phyloP scores from a whole-genome alignment of 2,113 vertebrate genomes.

The Pachycephala philippinensis region DNA sequence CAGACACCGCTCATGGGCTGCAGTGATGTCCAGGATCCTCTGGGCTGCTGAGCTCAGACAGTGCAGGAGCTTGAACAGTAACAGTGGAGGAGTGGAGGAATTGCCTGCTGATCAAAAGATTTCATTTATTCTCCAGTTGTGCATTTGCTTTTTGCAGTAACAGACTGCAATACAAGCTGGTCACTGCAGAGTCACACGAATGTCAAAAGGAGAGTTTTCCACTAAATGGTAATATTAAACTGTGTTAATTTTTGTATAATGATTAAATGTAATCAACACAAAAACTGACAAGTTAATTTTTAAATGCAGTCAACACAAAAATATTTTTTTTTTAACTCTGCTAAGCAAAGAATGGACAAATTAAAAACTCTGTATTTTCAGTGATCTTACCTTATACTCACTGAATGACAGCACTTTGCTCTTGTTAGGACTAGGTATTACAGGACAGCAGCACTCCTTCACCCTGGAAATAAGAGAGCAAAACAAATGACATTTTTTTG shows the following conservation, averaged over 20 bases:
- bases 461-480: slow-evolving; percentile 48
- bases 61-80: background rate
- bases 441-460: slow-evolving; percentile 68
- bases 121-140: background rate
- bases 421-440: slow-evolving; percentile 71
- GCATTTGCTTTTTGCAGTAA: background rate
- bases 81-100: background rate
- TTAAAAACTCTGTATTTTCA: background rate
- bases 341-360: background rate
- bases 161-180: background rate
- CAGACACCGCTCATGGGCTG: background rate
- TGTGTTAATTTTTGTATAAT: background rate
- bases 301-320: background rate
- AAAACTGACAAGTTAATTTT: background rate
- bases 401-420: slow-evolving; percentile 68
- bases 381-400: slow-evolving; percentile 63
- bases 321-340: background rate
- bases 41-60: background rate
- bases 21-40: accelerated
- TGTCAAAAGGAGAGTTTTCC: background rate
- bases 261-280: background rate
- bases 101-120: background rate
- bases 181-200: background rate
- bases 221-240: background rate
- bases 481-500: background rate